Percentiles rank a stretch among this genome's conserved stretches.
These are phyloP conservation scores for Philaethria dido DNA, from an alignment of 2,888 invertebrate genomes.

Conservation along the genomic window DNA sequence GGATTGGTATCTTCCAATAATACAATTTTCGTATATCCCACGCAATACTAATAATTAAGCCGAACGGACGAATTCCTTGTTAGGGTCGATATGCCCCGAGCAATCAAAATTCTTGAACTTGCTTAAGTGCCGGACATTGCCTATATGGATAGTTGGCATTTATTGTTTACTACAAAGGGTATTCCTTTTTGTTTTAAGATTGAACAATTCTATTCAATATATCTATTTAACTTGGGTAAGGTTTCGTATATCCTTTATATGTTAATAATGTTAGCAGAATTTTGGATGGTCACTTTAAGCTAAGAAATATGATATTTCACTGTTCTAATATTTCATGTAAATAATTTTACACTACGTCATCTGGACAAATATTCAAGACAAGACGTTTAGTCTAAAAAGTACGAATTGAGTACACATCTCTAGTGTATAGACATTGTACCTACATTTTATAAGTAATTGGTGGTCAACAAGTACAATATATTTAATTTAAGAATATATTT, in stretches of 20 bases:
- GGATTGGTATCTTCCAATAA: conserved; percentile 23
- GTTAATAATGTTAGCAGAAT: no score
- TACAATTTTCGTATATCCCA: conserved; percentile 30
- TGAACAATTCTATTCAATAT: conserved; percentile 12
- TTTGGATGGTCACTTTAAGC: no score
- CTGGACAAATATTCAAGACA: no score
- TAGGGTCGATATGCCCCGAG: conserved; percentile 48
- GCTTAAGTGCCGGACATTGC: conserved; percentile 46
- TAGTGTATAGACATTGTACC: no score
- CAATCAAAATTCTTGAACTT: conserved; percentile 67
- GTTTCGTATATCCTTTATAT: neutral
- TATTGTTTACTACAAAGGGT: conserved; percentile 22
- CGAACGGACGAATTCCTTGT: conserved; percentile 48
- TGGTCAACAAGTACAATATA: no score
- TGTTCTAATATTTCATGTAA: no score
- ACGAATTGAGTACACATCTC: no score
- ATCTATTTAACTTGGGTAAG: neutral
- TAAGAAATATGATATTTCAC: no score
- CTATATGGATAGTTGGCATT: conserved; percentile 22
- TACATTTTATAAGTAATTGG: no score
- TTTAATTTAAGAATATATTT: no score
- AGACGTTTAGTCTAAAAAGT: no score
- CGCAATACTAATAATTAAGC: conserved; percentile 37
- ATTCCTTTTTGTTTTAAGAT: conserved; percentile 15
- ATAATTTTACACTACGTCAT: no score